Evolutionary conservation across 2,113 vertebrate species (phyloP), one percentile per base, ranked within the genome.

Genomic region (Steatornis caripensis): DNA sequence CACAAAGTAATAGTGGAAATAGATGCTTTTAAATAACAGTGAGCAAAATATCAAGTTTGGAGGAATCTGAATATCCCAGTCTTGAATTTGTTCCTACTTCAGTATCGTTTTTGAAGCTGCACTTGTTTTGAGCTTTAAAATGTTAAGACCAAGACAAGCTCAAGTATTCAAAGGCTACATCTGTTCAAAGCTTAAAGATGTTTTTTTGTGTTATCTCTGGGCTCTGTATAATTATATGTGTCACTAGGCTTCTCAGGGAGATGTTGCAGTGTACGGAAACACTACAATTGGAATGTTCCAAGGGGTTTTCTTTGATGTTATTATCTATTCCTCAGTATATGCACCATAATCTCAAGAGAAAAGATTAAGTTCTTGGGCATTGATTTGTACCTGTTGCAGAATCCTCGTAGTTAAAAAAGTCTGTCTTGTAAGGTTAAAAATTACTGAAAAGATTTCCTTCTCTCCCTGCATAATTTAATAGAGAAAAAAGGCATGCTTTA

Each of bases 201-300:
- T 95, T 95, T 96, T 98, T 98, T 98, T 98, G 96, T 98, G 84
- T 95, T 97, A 87, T 97, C 71, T 96, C 66, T 15, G 57, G 84
- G 39, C 55, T 57, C 86, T 96, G 91, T 96, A 92, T 97, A 98
- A 98, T 98, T 97, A 92, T 20, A 29, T 72, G 86, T 94, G 94
- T 95, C 89, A 94, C 62, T 93, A 55, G 88, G 94, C 81, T 98
- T 96, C 96, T 94, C 89, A 90, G 92, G 79, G 88, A 97, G 82
- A 82, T 97, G 79, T 90, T 96, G 93, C 89, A 95, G 75, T 58
- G 60, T 88, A 89, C 84, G 94, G 55, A 97, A 95, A 96, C 55
- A 81, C 98, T 97, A 90, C 88, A 96, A 89, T 49, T 96, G 86
- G 95, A 97, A 85, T 37, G 3, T 92, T 97, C 86, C 90, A 91